phyloP scores from a whole-genome alignment of 2,113 vertebrate species.

The Lanius collurio region DNA sequence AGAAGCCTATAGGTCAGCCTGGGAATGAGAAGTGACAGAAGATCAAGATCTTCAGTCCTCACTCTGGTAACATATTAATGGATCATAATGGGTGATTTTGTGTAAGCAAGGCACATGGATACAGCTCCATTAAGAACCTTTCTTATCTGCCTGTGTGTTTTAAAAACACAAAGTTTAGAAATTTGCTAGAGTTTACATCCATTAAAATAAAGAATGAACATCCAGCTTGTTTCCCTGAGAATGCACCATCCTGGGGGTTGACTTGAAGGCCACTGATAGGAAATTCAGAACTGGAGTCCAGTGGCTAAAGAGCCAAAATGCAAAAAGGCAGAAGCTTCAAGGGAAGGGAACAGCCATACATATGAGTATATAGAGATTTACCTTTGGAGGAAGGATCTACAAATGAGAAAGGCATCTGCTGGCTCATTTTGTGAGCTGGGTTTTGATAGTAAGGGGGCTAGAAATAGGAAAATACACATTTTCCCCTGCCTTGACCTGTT shows the following conservation, averaged over 20 bases:
- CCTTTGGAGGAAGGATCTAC: background rate
- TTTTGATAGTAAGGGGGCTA: background rate
- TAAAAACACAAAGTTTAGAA: background rate
- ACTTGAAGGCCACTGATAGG: background rate
- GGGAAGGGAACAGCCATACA: background rate
- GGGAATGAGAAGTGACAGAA: slow-evolving; percentile 17
- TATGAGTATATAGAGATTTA: background rate
- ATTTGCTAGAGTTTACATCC: background rate
- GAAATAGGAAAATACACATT: background rate
- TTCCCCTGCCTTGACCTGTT: background rate
- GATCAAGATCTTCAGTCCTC: slow-evolving; percentile 22
- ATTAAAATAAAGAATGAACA: slow-evolving; percentile 4
- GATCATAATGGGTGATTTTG: slow-evolving; percentile 22
- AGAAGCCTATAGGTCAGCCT: background rate
- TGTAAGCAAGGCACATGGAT: background rate
- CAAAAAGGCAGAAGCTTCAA: background rate
- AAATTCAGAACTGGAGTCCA: background rate
- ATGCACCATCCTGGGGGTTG: background rate
- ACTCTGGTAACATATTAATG: background rate
- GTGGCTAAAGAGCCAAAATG: background rate
- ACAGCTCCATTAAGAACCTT: background rate
- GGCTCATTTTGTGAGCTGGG: background rate
- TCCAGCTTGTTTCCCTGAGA: background rate
- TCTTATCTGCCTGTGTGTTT: background rate
- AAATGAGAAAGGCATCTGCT: background rate